A percentile compares a stretch with the other conserved stretches of the same genome.
phyloP scores from a whole-genome alignment of 2,113 vertebrate genomes.

The Malaclemys terrapin region DNA sequence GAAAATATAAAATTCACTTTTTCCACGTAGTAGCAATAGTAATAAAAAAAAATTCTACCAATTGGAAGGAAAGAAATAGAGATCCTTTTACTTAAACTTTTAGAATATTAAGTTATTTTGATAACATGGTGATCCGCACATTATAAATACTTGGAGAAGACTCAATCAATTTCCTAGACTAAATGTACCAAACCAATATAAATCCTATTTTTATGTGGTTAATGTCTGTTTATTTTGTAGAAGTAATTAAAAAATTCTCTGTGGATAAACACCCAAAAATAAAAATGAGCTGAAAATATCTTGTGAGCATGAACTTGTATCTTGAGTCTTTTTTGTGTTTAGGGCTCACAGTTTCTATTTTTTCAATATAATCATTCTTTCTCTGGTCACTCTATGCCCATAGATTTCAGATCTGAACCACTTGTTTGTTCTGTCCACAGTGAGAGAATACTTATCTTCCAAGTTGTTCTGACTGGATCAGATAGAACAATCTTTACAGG shows the following conservation, averaged over 20 bases:
- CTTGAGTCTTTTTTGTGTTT: too few species aligned
- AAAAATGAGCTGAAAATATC: background rate
- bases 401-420: too few species aligned
- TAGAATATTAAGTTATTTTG: rapidly evolving
- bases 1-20: background rate
- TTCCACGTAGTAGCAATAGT: background rate
- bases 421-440: too few species aligned
- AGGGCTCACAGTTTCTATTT: too few species aligned
- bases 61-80: background rate
- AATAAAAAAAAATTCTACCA: background rate
- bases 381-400: too few species aligned
- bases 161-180: background rate
- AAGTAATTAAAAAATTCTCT: too few species aligned
- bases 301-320: background rate
- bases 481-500: background rate
- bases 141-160: background rate
- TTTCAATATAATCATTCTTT: too few species aligned
- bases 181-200: background rate
- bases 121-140: background rate
- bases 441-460: too few species aligned
- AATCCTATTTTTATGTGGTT: rapidly evolving
- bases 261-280: background rate
- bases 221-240: background rate
- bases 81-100: background rate
- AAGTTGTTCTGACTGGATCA: too few species aligned